Evolutionary conservation across 2,888 invertebrate species (phyloP).

Genomic region (Caenorhabditis plicata): DNA sequence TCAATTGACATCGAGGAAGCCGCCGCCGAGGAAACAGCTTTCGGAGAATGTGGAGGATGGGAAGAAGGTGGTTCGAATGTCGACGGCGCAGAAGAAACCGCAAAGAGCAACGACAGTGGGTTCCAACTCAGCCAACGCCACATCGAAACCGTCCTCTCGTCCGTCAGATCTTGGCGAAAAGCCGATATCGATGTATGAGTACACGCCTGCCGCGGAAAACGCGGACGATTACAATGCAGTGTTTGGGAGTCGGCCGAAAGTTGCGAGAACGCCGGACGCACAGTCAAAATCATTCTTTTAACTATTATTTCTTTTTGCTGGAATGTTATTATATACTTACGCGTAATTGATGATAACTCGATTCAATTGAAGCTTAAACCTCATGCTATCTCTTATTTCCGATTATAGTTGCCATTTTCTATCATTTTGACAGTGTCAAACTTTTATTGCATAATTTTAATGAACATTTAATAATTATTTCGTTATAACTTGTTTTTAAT

Average conservation of each 20-base stretch:
- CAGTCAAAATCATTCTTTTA: slow-evolving; percentile 40
- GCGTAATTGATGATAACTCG: too few relatives aligned
- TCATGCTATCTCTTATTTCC: neutral
- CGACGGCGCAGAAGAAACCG: too few relatives aligned
- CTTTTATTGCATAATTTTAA: too few relatives aligned
- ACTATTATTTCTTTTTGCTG: slow-evolving; percentile 12
- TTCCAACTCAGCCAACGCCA: slow-evolving; percentile 21
- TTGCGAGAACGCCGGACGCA: slow-evolving; percentile 59
- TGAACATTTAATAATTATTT: too few relatives aligned
- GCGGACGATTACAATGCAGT: slow-evolving; percentile 56
- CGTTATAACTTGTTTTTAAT: too few relatives aligned
- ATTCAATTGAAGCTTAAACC: slow-evolving; percentile 22
- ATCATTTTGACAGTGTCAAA: too few relatives aligned
- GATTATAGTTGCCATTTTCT: too few relatives aligned
- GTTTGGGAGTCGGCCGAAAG: slow-evolving; percentile 63
- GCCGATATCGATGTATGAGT: neutral
- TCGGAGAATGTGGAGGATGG: too few relatives aligned
- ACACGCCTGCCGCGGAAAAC: slow-evolving; percentile 19
- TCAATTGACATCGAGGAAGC: slow-evolving; percentile 29
- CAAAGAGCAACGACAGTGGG: slow-evolving; percentile 18
- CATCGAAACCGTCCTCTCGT: slow-evolving; percentile 13
- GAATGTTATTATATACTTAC: too few relatives aligned
- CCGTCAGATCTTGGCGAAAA: slow-evolving; percentile 18
- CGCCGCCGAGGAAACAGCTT: slow-evolving; percentile 11
- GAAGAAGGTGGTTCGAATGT: too few relatives aligned